Evolutionary conservation across 2,888 invertebrate species (phyloP).

Genomic region (Drosophila tanythrix): DNA sequence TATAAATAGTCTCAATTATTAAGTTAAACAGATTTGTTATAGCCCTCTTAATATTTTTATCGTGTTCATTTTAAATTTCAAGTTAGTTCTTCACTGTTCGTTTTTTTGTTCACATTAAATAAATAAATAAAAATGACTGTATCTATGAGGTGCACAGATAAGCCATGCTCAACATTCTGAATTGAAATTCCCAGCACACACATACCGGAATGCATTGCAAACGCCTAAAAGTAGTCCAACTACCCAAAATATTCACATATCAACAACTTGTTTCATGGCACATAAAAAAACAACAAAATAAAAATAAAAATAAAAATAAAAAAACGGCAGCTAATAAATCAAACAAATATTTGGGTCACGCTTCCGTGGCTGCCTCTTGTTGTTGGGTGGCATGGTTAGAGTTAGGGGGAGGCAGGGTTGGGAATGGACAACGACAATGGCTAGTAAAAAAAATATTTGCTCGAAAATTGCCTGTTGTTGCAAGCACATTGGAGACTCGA

Average conservation of each 20-base stretch:
- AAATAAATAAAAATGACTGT: not conserved
- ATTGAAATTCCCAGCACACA: not conserved
- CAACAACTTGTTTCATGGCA: conserved; percentile 57
- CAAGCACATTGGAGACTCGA: conserved; percentile 23
- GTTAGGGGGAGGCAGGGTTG: conserved; percentile 27
- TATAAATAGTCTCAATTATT: not conserved
- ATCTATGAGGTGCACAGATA: not conserved
- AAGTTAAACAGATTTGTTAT: not conserved
- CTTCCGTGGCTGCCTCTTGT: conserved; percentile 59
- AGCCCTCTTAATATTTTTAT: not conserved
- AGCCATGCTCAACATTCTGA: not conserved
- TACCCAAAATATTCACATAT: conserved; percentile 41
- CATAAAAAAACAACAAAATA: conserved; percentile 53
- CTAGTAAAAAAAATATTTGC: conserved; percentile 71
- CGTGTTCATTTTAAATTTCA: not conserved
- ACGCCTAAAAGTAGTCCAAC: conserved; percentile 24
- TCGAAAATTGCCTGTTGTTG: conserved; percentile 77
- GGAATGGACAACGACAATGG: conserved; percentile 68
- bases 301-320: conserved; percentile 49
- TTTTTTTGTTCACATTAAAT: not conserved
- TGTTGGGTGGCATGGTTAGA: not conserved
- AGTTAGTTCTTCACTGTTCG: not conserved
- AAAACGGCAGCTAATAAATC: conserved; percentile 68
- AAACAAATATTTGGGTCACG: conserved; percentile 80
- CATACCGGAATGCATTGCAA: conserved; percentile 25